Evolutionary conservation across 2,888 invertebrate genomes (phyloP).

Genomic region (Acanthacorydalis orientalis): DNA sequence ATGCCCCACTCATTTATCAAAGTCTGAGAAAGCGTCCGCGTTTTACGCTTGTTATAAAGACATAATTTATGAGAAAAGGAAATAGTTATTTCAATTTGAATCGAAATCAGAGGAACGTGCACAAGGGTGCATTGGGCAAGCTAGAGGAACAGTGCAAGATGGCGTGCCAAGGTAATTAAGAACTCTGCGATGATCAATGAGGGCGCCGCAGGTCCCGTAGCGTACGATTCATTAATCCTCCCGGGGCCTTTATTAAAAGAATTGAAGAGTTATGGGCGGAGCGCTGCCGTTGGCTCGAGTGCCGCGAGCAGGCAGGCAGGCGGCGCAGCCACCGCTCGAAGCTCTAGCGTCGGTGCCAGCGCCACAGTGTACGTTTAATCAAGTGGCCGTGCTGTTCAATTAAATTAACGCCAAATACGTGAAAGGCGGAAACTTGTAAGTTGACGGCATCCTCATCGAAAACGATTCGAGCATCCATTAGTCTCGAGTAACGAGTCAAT

Average conservation of each 20-base stretch:
- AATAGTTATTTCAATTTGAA: conserved; percentile 26
- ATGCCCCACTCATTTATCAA: conserved; percentile 24
- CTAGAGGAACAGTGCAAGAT: conserved; percentile 16
- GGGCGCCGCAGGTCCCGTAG: conserved; percentile 13
- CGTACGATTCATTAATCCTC: conserved; percentile 27
- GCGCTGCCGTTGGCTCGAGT: conserved; percentile 12
- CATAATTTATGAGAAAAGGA: conserved; percentile 25
- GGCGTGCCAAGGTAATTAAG: conserved; percentile 22
- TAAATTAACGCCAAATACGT: conserved; percentile 23
- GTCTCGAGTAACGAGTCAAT: too few species aligned
- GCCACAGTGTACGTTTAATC: conserved; percentile 20
- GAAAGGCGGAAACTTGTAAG: conserved; percentile 23
- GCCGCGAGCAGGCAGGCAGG: conserved; percentile 10
- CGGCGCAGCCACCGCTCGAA: conserved; percentile 7
- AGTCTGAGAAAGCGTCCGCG: conserved; percentile 18
- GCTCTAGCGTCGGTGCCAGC: conserved; percentile 14
- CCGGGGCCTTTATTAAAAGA: conserved; percentile 30
- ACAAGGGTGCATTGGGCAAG: conserved; percentile 15
- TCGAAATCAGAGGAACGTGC: conserved; percentile 22
- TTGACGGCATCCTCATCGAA: conserved; percentile 14
- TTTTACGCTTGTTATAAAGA: conserved; percentile 22
- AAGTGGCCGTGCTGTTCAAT: conserved; percentile 21
- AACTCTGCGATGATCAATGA: conserved; percentile 24
- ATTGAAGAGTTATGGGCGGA: conserved; percentile 32
- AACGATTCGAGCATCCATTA: too few species aligned